A percentile compares a stretch with the other conserved stretches of the same genome.
phyloP scores from a whole-genome alignment of 2,113 vertebrate species.

The Microcebus murinus region DNA sequence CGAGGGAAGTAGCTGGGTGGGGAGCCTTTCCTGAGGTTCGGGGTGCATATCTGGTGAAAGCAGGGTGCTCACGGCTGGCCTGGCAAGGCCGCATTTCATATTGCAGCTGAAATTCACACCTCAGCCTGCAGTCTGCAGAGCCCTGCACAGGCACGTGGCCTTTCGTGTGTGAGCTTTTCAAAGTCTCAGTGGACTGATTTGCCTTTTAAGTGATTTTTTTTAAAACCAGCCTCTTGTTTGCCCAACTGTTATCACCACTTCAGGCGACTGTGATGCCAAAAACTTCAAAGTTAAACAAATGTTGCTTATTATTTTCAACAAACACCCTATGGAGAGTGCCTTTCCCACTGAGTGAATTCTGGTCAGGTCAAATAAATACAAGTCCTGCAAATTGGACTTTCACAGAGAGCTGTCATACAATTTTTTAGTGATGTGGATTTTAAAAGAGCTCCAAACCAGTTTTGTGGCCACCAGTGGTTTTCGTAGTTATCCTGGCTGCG shows the following conservation, averaged over 20 bases:
- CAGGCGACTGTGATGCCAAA: not conserved
- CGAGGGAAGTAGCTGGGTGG: not conserved
- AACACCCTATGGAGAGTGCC: not conserved
- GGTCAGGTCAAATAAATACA: not conserved
- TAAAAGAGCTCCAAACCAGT: not conserved
- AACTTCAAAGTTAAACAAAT: not conserved
- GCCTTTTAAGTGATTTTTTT: not conserved
- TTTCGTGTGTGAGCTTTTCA: not conserved
- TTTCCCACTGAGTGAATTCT: not conserved
- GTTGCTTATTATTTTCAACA: not conserved
- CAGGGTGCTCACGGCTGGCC: not conserved
- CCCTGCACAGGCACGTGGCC: not conserved
- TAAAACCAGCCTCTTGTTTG: not conserved
- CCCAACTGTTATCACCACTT: not conserved
- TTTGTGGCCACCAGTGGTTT: not conserved
- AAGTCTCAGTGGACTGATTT: not conserved
- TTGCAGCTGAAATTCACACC: not conserved
- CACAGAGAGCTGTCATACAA: not conserved
- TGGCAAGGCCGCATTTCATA: not conserved
- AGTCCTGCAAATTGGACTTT: not conserved
- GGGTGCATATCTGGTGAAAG: not conserved
- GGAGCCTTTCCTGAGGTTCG: not conserved
- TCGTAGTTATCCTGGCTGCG: not conserved
- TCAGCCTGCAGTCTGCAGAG: not conserved
- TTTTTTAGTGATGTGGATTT: not conserved